Conservation (phyloP, 2,888 invertebrate genomes). For the Habrosyne pyritoides region DNA sequence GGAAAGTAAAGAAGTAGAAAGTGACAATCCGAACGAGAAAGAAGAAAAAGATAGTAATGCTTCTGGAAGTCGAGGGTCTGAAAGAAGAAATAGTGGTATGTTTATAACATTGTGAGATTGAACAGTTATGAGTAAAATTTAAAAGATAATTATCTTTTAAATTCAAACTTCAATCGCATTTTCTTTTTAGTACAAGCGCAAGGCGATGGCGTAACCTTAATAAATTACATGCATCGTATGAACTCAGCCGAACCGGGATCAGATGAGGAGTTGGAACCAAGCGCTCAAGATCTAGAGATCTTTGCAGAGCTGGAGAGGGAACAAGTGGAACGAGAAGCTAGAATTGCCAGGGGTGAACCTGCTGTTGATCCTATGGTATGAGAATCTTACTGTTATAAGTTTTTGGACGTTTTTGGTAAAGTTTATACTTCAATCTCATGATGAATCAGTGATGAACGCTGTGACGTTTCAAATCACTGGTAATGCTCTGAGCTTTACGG, state of each 20-base stretch:
- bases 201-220: conserved; percentile 58
- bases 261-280: conserved; percentile 60
- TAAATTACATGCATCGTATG: conserved; percentile 57
- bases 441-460: too few species aligned
- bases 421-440: too few species aligned
- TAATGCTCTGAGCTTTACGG: too few species aligned
- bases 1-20: conserved; percentile 24
- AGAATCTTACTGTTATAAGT: neutral
- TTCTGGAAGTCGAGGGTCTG: conserved; percentile 20
- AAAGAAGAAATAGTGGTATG: conserved; percentile 38
- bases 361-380: conserved; percentile 73
- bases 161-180: too few species aligned
- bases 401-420: too few species aligned
- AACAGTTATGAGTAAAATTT: too few species aligned
- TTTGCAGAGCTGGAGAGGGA: conserved; percentile 70
- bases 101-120: neutral
- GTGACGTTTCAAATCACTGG: too few species aligned
- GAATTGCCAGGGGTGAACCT: conserved; percentile 72
- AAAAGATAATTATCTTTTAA: too few species aligned
- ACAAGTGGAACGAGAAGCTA: conserved; percentile 62
- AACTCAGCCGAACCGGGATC: conserved; percentile 39
- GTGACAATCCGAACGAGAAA: conserved; percentile 23
- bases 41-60: conserved; percentile 22
- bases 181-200: conserved; percentile 40
- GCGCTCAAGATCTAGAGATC: conserved; percentile 70